Conservation (phyloP, 1,140 invertebrate genomes). For the Drosophila navojoa region DNA sequence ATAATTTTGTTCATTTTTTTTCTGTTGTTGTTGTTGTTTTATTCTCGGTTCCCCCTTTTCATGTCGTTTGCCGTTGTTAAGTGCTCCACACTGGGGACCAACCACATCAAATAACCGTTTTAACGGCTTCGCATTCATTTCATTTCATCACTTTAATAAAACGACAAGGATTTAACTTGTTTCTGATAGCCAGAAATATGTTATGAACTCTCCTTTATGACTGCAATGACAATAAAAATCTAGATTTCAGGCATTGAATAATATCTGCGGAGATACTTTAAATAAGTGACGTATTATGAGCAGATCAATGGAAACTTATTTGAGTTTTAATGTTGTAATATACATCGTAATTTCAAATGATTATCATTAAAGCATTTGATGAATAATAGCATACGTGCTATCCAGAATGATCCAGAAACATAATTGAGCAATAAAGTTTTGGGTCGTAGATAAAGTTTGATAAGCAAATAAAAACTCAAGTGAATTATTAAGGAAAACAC, state of each 20-base stretch:
- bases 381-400: too few species aligned
- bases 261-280: too few species aligned
- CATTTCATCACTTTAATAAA: constrained; percentile 53
- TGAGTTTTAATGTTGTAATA: too few species aligned
- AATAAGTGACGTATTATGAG: too few species aligned
- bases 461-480: too few species aligned
- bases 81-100: constrained; percentile 20
- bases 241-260: not conserved
- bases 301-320: too few species aligned
- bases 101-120: constrained; percentile 63
- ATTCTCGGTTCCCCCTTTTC: constrained; percentile 7
- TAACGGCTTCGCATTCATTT: constrained; percentile 50
- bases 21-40: not conserved
- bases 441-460: too few species aligned
- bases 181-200: not conserved
- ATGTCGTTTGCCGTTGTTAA: constrained; percentile 23
- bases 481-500: too few species aligned
- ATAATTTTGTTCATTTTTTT: constrained; percentile 59
- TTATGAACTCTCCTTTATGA: not conserved
- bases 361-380: too few species aligned
- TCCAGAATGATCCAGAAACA: too few species aligned
- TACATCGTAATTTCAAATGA: too few species aligned
- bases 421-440: too few species aligned
- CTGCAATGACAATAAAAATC: not conserved
- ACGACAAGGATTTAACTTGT: constrained; percentile 14